Evolutionary conservation across 2,888 invertebrate species (phyloP), one percentile per base, ranked within the genome.

Genomic region (Phania funesta): DNA sequence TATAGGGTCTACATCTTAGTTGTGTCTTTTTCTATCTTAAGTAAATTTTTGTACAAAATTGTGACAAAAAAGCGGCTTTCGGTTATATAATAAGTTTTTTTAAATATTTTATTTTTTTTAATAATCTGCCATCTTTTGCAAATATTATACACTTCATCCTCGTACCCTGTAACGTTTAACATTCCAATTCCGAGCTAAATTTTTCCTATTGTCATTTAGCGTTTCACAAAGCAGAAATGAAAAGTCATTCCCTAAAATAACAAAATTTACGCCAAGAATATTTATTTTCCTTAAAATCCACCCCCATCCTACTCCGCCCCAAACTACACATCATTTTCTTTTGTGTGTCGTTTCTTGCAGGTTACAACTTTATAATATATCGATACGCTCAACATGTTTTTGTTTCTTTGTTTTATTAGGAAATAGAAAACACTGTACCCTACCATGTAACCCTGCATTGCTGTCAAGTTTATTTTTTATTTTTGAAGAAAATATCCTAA

Each of bases 151-250:
- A 6, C n/a, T 26, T 26, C 38, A 41, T 29, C 24, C 13, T 5
- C 6, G 11, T 41, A 7, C 7, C 16, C 11, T 18, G 3, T 18
- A 32, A 54, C 13, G 2, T 41, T 50, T 32, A 56, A 44, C 24
- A 52, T 74, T 44, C 50, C 18, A 54, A 64, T 48, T 46, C 26
- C 7, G 29, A 62, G 16, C 44, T 46, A 54, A 50, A 32, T 44
- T 71, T 79, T 24, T 41, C 24, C 20, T 7, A 52, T 35, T 74
- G 46, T 35, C 62, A 68, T 62, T 80, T 68, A 74, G 68, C 52
- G 68, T 74, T 38, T 68, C 60, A 68, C 74, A 80, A 74, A 79
- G 56, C 38, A 54, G 41, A 24, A 68, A 64, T 62, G 48, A 22
- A 52, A 73, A 38, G 46, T 32, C 32, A 64, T 62, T 62, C 50